phyloP scores from a whole-genome alignment of 1,140 invertebrate species.

The Ctenoplectra terminalis region DNA sequence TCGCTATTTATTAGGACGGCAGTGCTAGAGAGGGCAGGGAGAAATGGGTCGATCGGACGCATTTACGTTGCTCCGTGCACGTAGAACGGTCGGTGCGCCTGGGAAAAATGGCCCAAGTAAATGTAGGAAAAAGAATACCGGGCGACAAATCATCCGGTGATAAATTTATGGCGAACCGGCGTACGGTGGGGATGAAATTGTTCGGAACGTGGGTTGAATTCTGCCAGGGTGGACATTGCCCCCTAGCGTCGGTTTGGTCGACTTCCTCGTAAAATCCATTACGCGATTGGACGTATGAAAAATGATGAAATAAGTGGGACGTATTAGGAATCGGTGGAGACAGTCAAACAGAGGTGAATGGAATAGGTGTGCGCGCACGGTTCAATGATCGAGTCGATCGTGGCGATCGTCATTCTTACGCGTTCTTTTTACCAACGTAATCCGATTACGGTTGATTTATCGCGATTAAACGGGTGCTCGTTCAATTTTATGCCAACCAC shows the following conservation, averaged over 20 bases:
- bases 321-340: neutral
- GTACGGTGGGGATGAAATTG: slow-evolving; percentile 25
- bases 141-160: slow-evolving; percentile 49
- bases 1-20: slow-evolving; percentile 6
- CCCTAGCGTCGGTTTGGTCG: neutral
- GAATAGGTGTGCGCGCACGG: neutral
- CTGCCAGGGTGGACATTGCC: neutral
- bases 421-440: neutral
- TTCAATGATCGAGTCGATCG: neutral
- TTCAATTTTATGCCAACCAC: neutral
- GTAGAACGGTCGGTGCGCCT: neutral
- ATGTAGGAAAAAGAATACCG: slow-evolving; percentile 41
- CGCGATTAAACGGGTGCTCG: neutral
- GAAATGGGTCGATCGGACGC: slow-evolving; percentile 7
- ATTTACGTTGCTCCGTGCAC: slow-evolving; percentile 3
- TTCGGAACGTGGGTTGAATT: slow-evolving; percentile 9
- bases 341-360: too few species aligned
- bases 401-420: neutral
- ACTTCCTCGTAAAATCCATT: slow-evolving; percentile 38
- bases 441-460: slow-evolving; percentile 31
- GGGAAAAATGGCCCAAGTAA: slow-evolving; percentile 21
- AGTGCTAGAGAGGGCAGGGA: neutral
- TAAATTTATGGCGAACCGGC: slow-evolving; percentile 34
- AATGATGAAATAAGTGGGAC: slow-evolving; percentile 23
- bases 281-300: slow-evolving; percentile 34